Evolutionary conservation across 2,113 vertebrate genomes (phyloP), one percentile per base, ranked within the genome.

Genomic region (Solenodon paradoxus): DNA sequence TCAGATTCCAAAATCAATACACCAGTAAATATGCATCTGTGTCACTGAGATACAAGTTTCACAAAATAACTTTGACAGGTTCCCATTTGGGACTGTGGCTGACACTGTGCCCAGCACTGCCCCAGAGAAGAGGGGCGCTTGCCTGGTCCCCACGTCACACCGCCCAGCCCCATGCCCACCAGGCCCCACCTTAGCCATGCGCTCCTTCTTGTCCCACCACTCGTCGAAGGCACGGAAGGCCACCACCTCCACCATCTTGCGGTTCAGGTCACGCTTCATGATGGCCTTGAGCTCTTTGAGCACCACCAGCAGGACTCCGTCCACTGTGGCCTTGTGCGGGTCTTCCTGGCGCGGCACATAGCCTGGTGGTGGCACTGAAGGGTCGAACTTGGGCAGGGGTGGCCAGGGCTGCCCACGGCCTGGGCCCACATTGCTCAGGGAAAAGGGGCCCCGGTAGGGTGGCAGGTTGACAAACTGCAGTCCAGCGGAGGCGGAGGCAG

Each of bases 211-310:
- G 83, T 99, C 99, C 99, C 99, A 99, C 99, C 99, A 99, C 71
- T 99, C 99, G 8, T 99, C 99, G 0, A 99, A 99, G 3, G 99
- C 99, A 96, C 99, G 99, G 88, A 99, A 99, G 0, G 99, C 99
- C 88, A 99, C 99, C 97, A 99, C 99, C 98, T 99, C 99, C 59
- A 99, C 99, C 99, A 99, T 99, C 98, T 99, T 99, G 77, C 99
- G 98, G 98, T 99, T 99, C 92, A 99, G 98, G 98, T 99, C 99
- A 72, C 99, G 99, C 97, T 99, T 99, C 99, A 99, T 99, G 98
- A 99, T 99, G 96, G 99, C 99, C 98, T 99, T 99, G 15, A 99
- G 99, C n/a, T 99, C 99, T 93, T 99, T 99, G 95, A 99, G 99
- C 0, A 99, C 99, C 90, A 99, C 99, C 97, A 99, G 97, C 55